phyloP scores from a whole-genome alignment of 2,113 vertebrate species.

The Pygathrix nemaeus region DNA sequence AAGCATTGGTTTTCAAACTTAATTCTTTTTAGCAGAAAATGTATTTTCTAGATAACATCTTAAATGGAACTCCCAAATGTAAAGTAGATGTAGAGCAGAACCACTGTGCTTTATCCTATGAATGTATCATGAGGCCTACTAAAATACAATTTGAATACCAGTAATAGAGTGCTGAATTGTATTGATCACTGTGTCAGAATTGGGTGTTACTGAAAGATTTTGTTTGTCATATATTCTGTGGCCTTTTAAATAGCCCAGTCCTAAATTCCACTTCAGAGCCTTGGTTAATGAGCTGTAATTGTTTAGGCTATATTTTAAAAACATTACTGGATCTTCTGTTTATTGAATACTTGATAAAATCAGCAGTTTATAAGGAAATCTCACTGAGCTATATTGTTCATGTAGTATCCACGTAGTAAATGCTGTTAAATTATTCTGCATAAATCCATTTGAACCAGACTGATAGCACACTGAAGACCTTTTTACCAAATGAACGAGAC shows the following conservation, averaged over 20 bases:
- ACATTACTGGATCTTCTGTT: background rate
- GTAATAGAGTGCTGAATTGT: background rate
- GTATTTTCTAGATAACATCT: background rate
- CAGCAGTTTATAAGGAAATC: background rate
- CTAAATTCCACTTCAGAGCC: background rate
- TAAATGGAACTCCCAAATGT: background rate
- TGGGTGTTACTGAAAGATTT: conserved; percentile 29
- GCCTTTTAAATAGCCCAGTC: conserved; percentile 28
- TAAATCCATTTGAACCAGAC: conserved; percentile 40
- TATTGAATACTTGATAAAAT: conserved; percentile 44
- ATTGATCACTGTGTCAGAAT: background rate
- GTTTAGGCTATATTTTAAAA: background rate
- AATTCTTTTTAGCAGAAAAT: background rate
- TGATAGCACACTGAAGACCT: background rate
- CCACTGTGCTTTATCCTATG: background rate
- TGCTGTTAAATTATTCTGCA: background rate
- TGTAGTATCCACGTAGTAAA: background rate
- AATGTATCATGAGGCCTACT: background rate
- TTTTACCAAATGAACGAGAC: background rate
- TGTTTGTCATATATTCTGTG: conserved; percentile 19
- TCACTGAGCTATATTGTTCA: background rate
- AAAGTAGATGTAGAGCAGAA: background rate
- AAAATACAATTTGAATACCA: conserved; percentile 27
- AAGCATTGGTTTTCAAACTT: background rate
- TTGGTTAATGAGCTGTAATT: background rate